These are phyloP conservation scores for Psilopsiagon aurifrons DNA, from an alignment of 2,113 vertebrate genomes.

Conservation along the genomic window DNA sequence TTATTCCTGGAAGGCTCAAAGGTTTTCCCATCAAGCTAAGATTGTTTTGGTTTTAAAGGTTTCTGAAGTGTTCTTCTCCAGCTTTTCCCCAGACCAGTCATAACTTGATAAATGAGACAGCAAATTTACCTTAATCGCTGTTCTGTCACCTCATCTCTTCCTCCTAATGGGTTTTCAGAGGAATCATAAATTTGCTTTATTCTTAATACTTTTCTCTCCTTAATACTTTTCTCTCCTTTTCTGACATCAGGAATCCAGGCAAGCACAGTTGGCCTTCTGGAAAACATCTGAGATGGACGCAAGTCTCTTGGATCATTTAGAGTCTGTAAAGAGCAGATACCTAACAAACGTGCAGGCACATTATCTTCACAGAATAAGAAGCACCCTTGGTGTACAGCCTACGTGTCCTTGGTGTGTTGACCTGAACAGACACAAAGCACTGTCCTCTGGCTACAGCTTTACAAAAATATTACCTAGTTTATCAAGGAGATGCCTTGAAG, in stretches of 20 bases:
- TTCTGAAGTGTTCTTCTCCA: background rate
- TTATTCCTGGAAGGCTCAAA: slow-evolving; percentile 5
- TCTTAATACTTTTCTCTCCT: background rate
- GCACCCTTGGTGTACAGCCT: background rate
- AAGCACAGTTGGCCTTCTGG: background rate
- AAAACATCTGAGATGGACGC: background rate
- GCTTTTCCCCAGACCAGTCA: background rate
- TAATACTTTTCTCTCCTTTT: background rate
- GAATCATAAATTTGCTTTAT: background rate
- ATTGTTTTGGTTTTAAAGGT: background rate
- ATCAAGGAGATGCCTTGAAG: background rate
- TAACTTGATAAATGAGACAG: background rate
- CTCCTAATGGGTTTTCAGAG: background rate
- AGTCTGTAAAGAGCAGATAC: background rate
- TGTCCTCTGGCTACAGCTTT: background rate
- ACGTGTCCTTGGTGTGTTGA: background rate
- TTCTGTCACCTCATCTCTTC: background rate
- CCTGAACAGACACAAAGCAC: background rate
- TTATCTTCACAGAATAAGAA: background rate
- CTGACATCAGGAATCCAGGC: background rate
- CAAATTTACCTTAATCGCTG: background rate
- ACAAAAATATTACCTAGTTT: background rate
- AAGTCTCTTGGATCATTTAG: background rate
- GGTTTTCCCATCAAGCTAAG: background rate
- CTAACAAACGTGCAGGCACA: background rate